Base-by-base conservation (phyloP, 2,888 invertebrate species). In the Camponotus fellah region DNA sequence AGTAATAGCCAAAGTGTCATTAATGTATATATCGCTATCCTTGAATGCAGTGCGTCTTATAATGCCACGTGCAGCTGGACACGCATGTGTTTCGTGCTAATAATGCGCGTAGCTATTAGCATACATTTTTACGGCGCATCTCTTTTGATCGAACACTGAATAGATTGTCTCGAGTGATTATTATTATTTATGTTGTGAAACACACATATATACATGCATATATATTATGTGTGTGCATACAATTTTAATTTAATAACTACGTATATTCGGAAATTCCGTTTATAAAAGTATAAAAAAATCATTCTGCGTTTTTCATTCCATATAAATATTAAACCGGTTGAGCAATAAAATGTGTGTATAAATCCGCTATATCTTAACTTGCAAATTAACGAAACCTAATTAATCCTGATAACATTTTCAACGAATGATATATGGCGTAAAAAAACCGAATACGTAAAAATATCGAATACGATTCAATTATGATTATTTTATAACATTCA, bases 31-130 rank as follows among this genome's bases (percentile, higher is more conserved):
- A 71, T 58, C 26, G 46, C 4, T 71, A 79, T 80, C 79, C 79
- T 80, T 79, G 79, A 72, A 58, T 79, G 3, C 69, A 58, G 43
- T 40, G 17, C 26, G 46, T 79, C 72, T 79, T 34, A 10, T 32
- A 60, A 60, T 17, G 12, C 17, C 46, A 71, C 79, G 34, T 71
- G 72, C 46, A 34, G 14, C 26, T 46, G 58, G 17, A 34, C 26
- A 37, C 17, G 26, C 43, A 40, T 71, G 12, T 21, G 26, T n/a
- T 53, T 53, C 32, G 37, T 68, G 74, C 32, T 34, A 58, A 72
- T 46, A 37, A 58, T 46, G n/a, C 17, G 74, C 21, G 69, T 40
- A 62, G 75, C 85, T 84, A 89, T 89, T 87, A 86, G 83, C 86
- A 71, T 82, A 82, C 53, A 5, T 60, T 80, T 74, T 58, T 65